Conservation (phyloP, 2,888 invertebrate genomes). For the Fragum fragum region DNA sequence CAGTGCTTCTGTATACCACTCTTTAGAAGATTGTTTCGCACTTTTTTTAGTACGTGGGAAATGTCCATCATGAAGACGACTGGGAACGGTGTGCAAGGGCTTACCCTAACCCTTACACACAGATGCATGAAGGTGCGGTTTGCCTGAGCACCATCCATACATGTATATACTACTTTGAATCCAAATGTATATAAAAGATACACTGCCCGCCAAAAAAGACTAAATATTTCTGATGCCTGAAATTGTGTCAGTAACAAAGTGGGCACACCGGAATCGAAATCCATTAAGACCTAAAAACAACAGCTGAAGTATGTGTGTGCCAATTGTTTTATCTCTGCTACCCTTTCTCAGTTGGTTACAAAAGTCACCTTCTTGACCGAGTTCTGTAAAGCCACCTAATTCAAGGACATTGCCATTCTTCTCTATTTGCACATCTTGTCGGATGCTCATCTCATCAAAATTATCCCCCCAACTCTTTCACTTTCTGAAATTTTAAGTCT, state of each 20-base stretch:
- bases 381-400: conserved; percentile 38
- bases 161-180: conserved; percentile 45
- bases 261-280: conserved; percentile 57
- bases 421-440: conserved; percentile 3
- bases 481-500: no score
- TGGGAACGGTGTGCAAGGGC: background rate
- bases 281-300: conserved; percentile 48
- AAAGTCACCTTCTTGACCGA: conserved; percentile 31
- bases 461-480: no score
- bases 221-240: conserved; percentile 41
- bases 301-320: conserved; percentile 50
- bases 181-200: conserved; percentile 24
- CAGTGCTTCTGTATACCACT: conserved; percentile 29
- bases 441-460: conserved; percentile 30
- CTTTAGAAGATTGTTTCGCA: conserved; percentile 31
- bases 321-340: conserved; percentile 23
- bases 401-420: conserved; percentile 7
- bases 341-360: conserved; percentile 2
- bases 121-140: conserved; percentile 45
- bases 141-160: conserved; percentile 56
- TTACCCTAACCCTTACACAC: conserved; percentile 7
- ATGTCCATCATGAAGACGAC: background rate
- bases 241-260: conserved; percentile 36
- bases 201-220: conserved; percentile 45
- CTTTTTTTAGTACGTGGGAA: background rate